A percentile compares a stretch with the other conserved stretches of the same genome.
These are phyloP conservation scores for Gymnocypris eckloni DNA, from an alignment of 2,797 vertebrate species.

Conservation along the genomic window DNA sequence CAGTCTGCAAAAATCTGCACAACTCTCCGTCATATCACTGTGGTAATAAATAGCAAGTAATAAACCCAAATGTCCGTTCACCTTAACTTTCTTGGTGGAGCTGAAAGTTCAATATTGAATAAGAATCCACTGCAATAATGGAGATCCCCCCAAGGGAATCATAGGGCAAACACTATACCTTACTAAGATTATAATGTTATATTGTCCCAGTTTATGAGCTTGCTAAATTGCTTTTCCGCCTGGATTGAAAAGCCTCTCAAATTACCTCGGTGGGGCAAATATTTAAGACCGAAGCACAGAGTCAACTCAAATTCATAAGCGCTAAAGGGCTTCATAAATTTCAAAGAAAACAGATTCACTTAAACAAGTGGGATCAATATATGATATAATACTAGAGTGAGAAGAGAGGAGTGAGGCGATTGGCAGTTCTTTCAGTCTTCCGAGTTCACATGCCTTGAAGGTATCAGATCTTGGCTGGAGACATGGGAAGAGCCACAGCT, in stretches of 20 bases:
- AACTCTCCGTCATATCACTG: background rate
- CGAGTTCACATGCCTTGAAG: slow-evolving; percentile 48
- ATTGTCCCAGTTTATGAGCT: slow-evolving; percentile 61
- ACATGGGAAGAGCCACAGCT: slow-evolving; percentile 1
- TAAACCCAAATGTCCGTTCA: slow-evolving; percentile 16
- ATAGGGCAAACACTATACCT: slow-evolving; percentile 42
- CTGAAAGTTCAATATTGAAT: slow-evolving; percentile 44
- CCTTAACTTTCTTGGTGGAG: slow-evolving; percentile 27
- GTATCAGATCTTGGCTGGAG: slow-evolving; percentile 18
- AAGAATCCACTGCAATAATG: slow-evolving; percentile 42
- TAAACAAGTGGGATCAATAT: slow-evolving; percentile 66
- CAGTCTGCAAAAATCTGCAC: background rate
- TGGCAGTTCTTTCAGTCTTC: slow-evolving; percentile 37
- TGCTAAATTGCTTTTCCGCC: slow-evolving; percentile 64
- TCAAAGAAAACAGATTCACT: slow-evolving; percentile 64
- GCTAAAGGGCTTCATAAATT: slow-evolving; percentile 68
- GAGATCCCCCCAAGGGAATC: slow-evolving; percentile 40
- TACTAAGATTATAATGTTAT: slow-evolving; percentile 60
- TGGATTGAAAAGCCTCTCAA: slow-evolving; percentile 57
- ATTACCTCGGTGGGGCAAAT: slow-evolving; percentile 59
- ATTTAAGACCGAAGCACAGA: slow-evolving; percentile 46
- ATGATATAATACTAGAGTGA: slow-evolving; percentile 30
- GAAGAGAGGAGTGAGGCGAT: slow-evolving; percentile 35
- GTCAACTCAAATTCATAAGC: slow-evolving; percentile 59
- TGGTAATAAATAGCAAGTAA: slow-evolving; percentile 34